Base-by-base conservation (phyloP, 2,888 invertebrate genomes). In the Caenorhabditis wallacei region DNA sequence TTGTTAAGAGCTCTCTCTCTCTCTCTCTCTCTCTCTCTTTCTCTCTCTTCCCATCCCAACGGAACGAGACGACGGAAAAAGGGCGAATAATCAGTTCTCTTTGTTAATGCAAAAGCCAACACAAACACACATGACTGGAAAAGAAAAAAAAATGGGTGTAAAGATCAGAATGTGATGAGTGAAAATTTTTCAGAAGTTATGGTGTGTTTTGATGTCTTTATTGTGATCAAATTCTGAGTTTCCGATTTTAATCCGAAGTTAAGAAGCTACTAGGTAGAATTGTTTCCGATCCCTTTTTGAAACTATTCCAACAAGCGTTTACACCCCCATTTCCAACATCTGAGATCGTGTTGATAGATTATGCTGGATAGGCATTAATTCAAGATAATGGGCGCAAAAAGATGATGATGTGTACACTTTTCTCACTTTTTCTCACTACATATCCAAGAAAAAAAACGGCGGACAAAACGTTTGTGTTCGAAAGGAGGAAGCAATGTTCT, bases 51-150 rank as follows among this genome's bases (percentile, higher is more conserved):
- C n/a, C n/a, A n/a, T n/a, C n/a, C n/a, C n/a, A 46, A 26, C 24
- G 22, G 59, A 40, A 43, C 35, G 69, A 30, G 40, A 22, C 59
- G 57, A 48, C 59, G 46, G 54, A 35, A 61, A n/a, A 53, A 63
- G 43, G 22, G 24, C 56, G 74, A 74, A 74, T 74, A 74, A 74
- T 74, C 74, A 74, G 74, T 66, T 64, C 30, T 54, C 57, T 74
- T 74, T 74, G 74, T 74, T 64, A 66, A 74, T 74, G 64, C 74
- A 74, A 64, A 71, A 64, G 64, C 74, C 64, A 56, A 74, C 64
- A 71, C 56, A 46, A 46, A 48, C 51, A 70, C 70, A 72, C 72
- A 72, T 63, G 63, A 72, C 72, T 57, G 48, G 13, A n/a, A n/a
- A n/a, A 30, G 30, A 3, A 8, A 51, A 64, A 64, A 48, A n/a